phyloP scores from a whole-genome alignment of 1,140 invertebrate species.

The Mactra quadrangularis region DNA sequence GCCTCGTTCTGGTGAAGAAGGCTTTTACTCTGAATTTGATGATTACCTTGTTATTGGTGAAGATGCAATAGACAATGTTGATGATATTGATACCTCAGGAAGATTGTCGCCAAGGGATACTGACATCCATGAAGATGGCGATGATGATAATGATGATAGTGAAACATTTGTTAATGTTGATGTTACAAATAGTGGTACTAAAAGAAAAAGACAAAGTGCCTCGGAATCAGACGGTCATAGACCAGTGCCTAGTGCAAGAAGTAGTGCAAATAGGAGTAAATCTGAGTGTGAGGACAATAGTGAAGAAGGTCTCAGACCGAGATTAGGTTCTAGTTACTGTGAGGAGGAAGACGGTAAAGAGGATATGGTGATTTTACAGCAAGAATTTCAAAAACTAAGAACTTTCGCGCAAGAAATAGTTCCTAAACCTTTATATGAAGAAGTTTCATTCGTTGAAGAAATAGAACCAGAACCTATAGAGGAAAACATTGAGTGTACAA shows the following conservation, averaged over 20 bases:
- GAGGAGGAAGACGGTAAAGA: constrained; percentile 22
- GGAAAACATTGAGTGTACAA: constrained; percentile 63
- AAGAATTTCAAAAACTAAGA: constrained; percentile 76
- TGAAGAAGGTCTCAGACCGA: constrained; percentile 10
- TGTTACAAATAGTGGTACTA: not conserved
- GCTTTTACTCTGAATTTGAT: not conserved
- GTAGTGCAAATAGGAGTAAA: not conserved
- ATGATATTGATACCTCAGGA: constrained; percentile 3
- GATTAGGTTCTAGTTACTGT: constrained; percentile 15
- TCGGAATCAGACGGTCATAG: constrained; percentile 20
- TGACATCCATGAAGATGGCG: not conserved
- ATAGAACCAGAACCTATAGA: constrained; percentile 63
- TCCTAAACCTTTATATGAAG: constrained; percentile 63
- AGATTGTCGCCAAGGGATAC: not conserved
- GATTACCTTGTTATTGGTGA: constrained; percentile 34
- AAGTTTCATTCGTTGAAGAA: constrained; percentile 64
- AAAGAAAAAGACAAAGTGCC: constrained; percentile 23
- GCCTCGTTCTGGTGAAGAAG: constrained; percentile 1
- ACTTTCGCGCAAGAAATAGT: constrained; percentile 71
- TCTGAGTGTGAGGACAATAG: constrained; percentile 11
- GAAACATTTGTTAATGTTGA: not conserved
- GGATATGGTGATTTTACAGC: constrained; percentile 52
- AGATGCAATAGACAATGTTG: not conserved
- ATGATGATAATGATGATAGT: constrained; percentile 5
- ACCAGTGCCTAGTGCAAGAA: not conserved